Conservation (phyloP, 2,113 vertebrate genomes). For the Gobius niger region DNA sequence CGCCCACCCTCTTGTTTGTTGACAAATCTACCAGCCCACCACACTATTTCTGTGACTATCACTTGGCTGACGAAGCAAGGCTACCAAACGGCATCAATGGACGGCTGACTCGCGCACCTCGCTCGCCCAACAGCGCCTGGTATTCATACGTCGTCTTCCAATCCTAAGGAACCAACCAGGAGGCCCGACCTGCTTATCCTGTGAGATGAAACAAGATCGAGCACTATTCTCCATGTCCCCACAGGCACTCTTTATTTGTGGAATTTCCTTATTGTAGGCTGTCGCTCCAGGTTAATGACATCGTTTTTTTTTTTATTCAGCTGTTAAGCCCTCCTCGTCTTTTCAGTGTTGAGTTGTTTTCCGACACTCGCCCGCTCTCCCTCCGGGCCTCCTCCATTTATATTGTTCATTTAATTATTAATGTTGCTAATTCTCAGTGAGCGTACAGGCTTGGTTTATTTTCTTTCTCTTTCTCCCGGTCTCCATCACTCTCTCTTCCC, state of each 20-base stretch:
- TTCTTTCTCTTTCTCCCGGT: too few species aligned
- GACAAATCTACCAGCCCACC: too few species aligned
- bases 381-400: slow-evolving; percentile 36
- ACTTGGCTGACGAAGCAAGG: too few species aligned
- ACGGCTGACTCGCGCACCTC: too few species aligned
- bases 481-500: too few species aligned
- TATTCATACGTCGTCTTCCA: too few species aligned
- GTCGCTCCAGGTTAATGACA: slow-evolving; percentile 19
- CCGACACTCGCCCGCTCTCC: neutral
- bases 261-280: neutral
- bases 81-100: too few species aligned
- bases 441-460: slow-evolving; percentile 50
- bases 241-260: neutral
- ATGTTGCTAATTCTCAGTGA: slow-evolving; percentile 59
- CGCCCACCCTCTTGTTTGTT: too few species aligned
- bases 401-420: slow-evolving; percentile 65
- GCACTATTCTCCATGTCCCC: slow-evolving; percentile 3
- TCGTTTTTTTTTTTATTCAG: slow-evolving; percentile 8
- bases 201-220: neutral
- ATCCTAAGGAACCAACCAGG: too few species aligned
- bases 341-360: slow-evolving; percentile 17
- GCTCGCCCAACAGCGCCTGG: too few species aligned
- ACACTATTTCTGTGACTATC: too few species aligned
- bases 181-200: too few species aligned
- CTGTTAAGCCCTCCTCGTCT: slow-evolving; percentile 43